Evolutionary conservation across 2,113 vertebrate genomes (phyloP).

Genomic region (Heterocephalus glaber): DNA sequence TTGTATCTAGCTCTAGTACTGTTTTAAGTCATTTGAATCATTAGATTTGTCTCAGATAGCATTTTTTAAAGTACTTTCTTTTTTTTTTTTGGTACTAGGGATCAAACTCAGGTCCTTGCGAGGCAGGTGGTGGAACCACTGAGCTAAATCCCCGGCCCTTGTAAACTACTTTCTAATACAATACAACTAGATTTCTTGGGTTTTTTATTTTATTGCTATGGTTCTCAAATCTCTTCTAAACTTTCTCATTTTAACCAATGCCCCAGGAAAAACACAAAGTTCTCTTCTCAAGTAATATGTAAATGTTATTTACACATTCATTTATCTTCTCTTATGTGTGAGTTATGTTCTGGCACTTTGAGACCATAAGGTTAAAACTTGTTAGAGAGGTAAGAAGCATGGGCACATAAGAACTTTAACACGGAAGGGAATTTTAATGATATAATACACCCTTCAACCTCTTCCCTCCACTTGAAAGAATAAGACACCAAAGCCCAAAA

Average conservation of each 20-base stretch:
- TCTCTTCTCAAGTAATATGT: neutral
- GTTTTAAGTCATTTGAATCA: neutral
- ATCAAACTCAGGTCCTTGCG: no score
- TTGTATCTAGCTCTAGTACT: neutral
- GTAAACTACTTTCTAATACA: slow-evolving; percentile 36
- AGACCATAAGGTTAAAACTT: neutral
- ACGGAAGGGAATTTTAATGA: slow-evolving; percentile 11
- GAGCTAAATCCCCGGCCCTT: no score
- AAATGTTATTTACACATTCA: neutral
- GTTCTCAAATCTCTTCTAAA: neutral
- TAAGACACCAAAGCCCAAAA: neutral
- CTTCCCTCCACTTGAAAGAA: neutral
- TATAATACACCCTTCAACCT: neutral
- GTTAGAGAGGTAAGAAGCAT: neutral
- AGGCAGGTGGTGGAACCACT: no score
- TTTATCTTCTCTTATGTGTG: neutral
- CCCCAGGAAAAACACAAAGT: neutral
- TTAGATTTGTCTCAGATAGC: slow-evolving; percentile 10
- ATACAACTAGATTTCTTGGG: neutral
- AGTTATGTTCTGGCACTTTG: neutral
- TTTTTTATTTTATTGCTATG: neutral
- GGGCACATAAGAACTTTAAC: neutral
- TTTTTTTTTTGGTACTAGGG: no score
- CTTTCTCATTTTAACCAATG: slow-evolving; percentile 5
- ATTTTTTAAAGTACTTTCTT: slow-evolving; percentile 54